Evolutionary conservation across 2,888 invertebrate species (phyloP).

Genomic region (Agrilus biguttatus): DNA sequence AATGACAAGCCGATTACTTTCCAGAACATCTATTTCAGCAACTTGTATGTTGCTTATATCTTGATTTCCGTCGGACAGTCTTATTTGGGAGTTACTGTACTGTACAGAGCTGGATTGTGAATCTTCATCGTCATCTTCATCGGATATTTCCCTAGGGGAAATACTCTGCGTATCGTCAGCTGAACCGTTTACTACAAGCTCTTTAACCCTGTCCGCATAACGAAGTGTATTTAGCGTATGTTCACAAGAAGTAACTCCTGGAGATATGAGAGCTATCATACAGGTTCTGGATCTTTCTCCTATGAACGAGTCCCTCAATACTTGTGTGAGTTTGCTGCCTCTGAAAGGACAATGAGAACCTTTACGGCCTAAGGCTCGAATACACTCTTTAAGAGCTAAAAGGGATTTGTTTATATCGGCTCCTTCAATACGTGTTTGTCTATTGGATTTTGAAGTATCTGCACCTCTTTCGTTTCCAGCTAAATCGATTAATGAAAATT

Average conservation of each 20-base stretch:
- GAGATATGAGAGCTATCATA: constrained; percentile 99
- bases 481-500: constrained; percentile 96
- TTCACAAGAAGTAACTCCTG: constrained; percentile 90
- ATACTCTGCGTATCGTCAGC: constrained; percentile 5
- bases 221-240: constrained; percentile 95
- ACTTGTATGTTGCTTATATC: constrained; percentile 61
- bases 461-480: constrained; percentile 98
- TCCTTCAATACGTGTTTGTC: constrained; percentile 84
- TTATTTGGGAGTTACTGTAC: not conserved
- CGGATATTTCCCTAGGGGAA: not conserved
- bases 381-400: constrained; percentile 93
- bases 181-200: constrained; percentile 48
- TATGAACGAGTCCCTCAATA: constrained; percentile 93
- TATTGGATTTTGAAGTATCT: constrained; percentile 92
- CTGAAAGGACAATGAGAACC: constrained; percentile 95
- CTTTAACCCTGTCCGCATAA: constrained; percentile 96
- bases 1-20: constrained; percentile 70
- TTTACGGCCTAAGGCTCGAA: constrained; percentile 86
- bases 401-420: constrained; percentile 97
- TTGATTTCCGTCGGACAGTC: constrained; percentile 5
- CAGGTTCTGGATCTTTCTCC: constrained; percentile 98
- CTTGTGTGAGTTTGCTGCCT: constrained; percentile 91
- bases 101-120: not conserved
- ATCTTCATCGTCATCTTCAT: constrained; percentile 1
- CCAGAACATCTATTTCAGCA: constrained; percentile 82